A percentile compares a stretch with the other conserved stretches of the same genome.
phyloP scores from a whole-genome alignment of 1,140 invertebrate genomes.

The Drosophila novamexicana region DNA sequence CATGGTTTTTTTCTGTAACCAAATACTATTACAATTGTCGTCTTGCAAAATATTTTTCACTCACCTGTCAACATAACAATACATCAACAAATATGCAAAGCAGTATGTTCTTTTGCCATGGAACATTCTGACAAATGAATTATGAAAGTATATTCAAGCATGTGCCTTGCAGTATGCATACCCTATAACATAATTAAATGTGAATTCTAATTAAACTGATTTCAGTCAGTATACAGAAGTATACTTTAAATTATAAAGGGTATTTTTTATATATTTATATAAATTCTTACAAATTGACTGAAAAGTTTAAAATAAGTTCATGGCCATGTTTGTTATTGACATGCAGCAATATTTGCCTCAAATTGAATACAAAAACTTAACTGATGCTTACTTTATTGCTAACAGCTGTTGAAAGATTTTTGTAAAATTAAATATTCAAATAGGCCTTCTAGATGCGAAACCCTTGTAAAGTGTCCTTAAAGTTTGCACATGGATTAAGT shows the following conservation, averaged over 20 bases:
- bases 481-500: constrained; percentile 74
- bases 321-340: constrained; percentile 18
- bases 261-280: neutral
- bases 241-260: neutral
- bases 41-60: constrained; percentile 14
- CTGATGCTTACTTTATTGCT: constrained; percentile 39
- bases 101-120: constrained; percentile 34
- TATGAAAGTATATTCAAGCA: constrained; percentile 17
- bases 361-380: constrained; percentile 39
- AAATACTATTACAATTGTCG: constrained; percentile 7
- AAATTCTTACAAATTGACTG: constrained; percentile 3
- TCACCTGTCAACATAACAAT: constrained; percentile 23
- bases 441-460: constrained; percentile 48
- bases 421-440: constrained; percentile 68
- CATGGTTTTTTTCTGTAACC: constrained; percentile 1
- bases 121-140: constrained; percentile 38
- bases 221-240: neutral
- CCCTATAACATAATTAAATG: constrained; percentile 1
- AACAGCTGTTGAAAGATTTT: constrained; percentile 46
- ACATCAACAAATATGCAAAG: constrained; percentile 24
- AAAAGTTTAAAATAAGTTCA: constrained; percentile 11
- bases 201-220: neutral
- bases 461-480: constrained; percentile 68
- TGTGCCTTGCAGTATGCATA: neutral
- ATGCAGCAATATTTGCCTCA: constrained; percentile 21